Percentiles rank a stretch among this genome's conserved stretches.
Conservation (phyloP, 2,113 vertebrate genomes). For the Numenius arquata region DNA sequence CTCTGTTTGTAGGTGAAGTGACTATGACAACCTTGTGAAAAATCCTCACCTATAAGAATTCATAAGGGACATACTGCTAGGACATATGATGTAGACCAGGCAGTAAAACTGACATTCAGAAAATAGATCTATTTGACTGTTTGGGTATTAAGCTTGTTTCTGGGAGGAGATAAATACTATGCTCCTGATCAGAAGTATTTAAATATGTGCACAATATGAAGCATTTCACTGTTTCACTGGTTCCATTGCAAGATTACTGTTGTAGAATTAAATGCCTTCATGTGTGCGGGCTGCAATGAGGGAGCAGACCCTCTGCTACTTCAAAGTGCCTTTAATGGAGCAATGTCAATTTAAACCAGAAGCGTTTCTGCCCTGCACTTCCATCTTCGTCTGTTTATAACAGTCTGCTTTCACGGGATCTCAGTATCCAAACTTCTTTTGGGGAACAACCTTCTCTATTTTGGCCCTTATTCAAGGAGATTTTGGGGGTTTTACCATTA, state of each 20-base stretch:
- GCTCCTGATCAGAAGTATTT: neutral
- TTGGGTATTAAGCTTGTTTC: neutral
- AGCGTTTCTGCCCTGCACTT: neutral
- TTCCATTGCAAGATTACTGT: neutral
- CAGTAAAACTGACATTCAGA: neutral
- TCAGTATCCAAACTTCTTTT: neutral
- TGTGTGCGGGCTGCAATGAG: neutral
- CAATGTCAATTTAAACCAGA: neutral
- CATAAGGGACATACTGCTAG: neutral
- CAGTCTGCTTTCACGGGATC: neutral
- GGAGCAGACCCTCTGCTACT: neutral
- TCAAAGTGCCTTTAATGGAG: neutral
- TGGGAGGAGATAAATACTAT: neutral
- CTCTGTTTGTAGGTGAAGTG: neutral
- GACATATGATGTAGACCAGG: neutral
- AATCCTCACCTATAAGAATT: neutral
- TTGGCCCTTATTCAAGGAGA: neutral
- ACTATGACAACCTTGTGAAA: neutral
- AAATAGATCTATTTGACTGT: neutral
- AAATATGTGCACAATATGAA: neutral
- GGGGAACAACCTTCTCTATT: neutral
- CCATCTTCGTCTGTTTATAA: neutral
- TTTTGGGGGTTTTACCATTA: neutral
- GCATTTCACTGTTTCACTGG: neutral
- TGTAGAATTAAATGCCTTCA: neutral